A percentile compares a stretch with the other conserved stretches of the same genome.
These are phyloP conservation scores for Macaria liturata DNA, from an alignment of 2,888 invertebrate genomes.

Conservation along the genomic window DNA sequence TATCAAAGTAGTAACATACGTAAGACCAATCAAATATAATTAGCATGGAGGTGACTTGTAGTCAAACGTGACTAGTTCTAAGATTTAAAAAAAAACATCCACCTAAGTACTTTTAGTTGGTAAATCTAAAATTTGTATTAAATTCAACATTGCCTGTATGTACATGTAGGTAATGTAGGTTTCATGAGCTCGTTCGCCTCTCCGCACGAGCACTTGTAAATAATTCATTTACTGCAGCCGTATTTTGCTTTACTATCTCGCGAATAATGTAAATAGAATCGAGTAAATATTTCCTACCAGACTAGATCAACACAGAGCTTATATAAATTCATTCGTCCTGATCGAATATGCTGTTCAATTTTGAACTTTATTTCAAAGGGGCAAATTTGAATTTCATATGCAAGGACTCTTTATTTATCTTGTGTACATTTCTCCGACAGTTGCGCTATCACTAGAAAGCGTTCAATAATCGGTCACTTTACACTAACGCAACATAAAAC, in stretches of 20 bases:
- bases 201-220: slow-evolving; percentile 9
- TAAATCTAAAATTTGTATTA: too few relatives aligned
- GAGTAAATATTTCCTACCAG: slow-evolving; percentile 17
- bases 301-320: slow-evolving; percentile 4
- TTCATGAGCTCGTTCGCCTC: slow-evolving; percentile 10
- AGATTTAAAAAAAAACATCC: too few relatives aligned
- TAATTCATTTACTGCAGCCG: slow-evolving; percentile 11
- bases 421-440: slow-evolving; percentile 17
- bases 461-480: slow-evolving; percentile 61
- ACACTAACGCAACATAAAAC: slow-evolving; percentile 55
- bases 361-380: slow-evolving; percentile 3
- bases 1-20: too few relatives aligned
- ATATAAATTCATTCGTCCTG: not conserved
- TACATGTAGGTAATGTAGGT: not conserved
- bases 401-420: not conserved
- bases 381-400: slow-evolving; percentile 4
- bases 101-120: too few relatives aligned
- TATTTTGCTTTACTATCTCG: slow-evolving; percentile 13
- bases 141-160: too few relatives aligned
- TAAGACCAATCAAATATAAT: too few relatives aligned
- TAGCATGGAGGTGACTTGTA: too few relatives aligned
- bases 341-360: not conserved
- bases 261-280: slow-evolving; percentile 20
- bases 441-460: slow-evolving; percentile 43
- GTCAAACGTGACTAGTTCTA: too few relatives aligned